phyloP scores from a whole-genome alignment of 2,113 vertebrate genomes.

The Ploceus nigricollis region DNA sequence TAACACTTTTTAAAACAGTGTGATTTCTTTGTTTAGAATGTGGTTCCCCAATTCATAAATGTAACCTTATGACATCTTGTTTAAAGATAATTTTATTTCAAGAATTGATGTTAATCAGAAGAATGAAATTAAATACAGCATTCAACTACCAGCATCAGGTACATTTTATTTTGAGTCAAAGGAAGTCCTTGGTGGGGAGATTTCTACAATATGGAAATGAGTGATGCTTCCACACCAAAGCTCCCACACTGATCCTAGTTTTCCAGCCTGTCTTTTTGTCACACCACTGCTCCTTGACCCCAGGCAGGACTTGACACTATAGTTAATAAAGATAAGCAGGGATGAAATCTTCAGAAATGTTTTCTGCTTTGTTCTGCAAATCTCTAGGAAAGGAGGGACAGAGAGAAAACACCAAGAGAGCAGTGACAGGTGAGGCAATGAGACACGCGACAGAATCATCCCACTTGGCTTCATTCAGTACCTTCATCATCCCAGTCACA shows the following conservation, averaged over 20 bases:
- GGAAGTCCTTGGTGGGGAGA: background rate
- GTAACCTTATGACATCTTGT: background rate
- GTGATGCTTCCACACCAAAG: background rate
- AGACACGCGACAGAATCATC: background rate
- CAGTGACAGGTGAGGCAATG: background rate
- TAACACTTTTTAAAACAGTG: background rate
- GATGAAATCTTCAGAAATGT: background rate
- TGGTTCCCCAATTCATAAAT: background rate
- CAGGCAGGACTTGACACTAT: background rate
- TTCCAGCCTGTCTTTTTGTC: background rate
- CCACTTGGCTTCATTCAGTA: background rate
- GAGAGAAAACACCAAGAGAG: background rate
- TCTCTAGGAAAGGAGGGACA: background rate
- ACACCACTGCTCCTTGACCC: background rate
- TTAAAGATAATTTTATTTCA: background rate
- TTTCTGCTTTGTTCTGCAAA: background rate
- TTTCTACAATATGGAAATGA: background rate
- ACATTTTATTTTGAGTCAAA: background rate
- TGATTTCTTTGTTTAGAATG: background rate
- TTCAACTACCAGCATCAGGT: background rate
- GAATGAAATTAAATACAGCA: background rate
- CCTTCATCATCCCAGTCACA: background rate
- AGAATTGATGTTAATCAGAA: background rate
- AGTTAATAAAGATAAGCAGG: background rate
- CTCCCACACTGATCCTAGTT: background rate